These are phyloP conservation scores for Agrotis ipsilon DNA, from an alignment of 2,888 invertebrate genomes.

Conservation along the genomic window DNA sequence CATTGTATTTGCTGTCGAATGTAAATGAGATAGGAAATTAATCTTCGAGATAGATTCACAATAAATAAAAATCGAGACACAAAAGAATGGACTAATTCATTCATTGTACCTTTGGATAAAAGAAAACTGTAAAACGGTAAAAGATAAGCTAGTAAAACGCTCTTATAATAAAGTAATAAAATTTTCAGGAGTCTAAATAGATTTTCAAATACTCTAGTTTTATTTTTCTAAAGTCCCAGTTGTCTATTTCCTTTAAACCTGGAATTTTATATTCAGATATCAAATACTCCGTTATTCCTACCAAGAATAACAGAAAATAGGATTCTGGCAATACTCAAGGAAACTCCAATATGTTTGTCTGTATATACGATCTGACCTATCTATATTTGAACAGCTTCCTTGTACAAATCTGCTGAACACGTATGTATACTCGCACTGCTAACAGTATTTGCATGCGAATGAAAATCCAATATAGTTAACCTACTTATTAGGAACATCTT, in stretches of 20 bases:
- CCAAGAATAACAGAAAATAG: constrained; percentile 46
- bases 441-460: constrained; percentile 60
- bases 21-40: neutral
- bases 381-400: constrained; percentile 62
- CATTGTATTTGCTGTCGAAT: neutral
- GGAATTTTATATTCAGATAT: constrained; percentile 50
- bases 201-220: constrained; percentile 15
- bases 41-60: neutral
- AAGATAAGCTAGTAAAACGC: neutral
- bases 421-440: constrained; percentile 30
- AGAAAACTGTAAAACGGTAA: neutral
- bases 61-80: neutral
- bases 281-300: constrained; percentile 31
- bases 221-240: constrained; percentile 21
- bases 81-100: too few species aligned
- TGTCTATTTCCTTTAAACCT: constrained; percentile 49
- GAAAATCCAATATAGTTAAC: constrained; percentile 63
- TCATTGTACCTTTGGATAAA: neutral
- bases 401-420: constrained; percentile 55
- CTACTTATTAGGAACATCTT: constrained; percentile 52
- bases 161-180: constrained; percentile 8
- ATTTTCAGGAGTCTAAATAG: constrained; percentile 15
- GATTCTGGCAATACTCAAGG: constrained; percentile 34
- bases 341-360: constrained; percentile 45
- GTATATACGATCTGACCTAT: constrained; percentile 49